Percentiles rank a stretch among this genome's conserved stretches.
phyloP scores from a whole-genome alignment of 2,113 vertebrate species.

The Eira barbara region DNA sequence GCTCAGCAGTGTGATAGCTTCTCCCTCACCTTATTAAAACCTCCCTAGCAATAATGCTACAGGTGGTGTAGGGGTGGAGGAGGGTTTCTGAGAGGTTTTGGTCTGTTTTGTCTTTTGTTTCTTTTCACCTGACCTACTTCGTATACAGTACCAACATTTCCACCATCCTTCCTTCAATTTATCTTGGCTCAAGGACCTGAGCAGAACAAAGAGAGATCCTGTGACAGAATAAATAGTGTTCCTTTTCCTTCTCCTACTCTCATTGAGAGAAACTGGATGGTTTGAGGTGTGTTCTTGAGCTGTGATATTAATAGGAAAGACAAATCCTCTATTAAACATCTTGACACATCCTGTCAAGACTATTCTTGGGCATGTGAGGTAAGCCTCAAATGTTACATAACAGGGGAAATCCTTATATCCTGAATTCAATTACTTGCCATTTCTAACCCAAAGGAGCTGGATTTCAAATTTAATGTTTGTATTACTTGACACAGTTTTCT shows the following conservation, averaged over 20 bases:
- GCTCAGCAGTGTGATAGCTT: not conserved
- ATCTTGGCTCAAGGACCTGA: not conserved
- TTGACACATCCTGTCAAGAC: not conserved
- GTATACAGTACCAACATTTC: not conserved
- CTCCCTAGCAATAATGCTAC: fast-evolving
- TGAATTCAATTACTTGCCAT: not conserved
- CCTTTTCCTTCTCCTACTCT: not conserved
- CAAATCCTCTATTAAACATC: not conserved
- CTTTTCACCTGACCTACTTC: not conserved
- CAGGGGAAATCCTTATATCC: not conserved
- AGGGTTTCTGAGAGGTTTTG: not conserved
- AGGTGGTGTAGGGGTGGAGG: fast-evolving
- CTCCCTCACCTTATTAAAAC: not conserved
- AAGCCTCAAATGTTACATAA: not conserved
- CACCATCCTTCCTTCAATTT: not conserved
- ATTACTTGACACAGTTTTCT: not conserved
- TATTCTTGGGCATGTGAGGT: not conserved
- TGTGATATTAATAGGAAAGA: not conserved
- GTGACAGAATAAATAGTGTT: not conserved
- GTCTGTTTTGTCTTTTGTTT: not conserved
- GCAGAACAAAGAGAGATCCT: not conserved
- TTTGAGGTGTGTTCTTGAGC: not conserved
- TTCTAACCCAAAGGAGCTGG: not conserved
- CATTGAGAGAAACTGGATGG: not conserved
- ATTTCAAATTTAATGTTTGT: not conserved